Conservation (phyloP, 2,113 vertebrate species). For the Sander lucioperca region DNA sequence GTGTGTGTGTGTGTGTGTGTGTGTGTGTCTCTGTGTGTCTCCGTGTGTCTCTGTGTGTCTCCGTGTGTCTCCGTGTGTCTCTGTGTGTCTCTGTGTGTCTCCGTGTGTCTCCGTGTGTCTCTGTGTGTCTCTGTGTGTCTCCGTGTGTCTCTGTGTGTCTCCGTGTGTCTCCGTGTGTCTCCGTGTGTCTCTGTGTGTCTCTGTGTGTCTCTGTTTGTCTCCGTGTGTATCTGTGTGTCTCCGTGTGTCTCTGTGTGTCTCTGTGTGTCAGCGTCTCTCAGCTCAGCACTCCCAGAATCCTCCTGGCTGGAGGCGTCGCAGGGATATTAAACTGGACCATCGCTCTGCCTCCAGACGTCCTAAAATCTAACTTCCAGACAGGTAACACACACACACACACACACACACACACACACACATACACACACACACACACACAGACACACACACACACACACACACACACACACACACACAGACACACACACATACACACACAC, state of each 20-base stretch:
- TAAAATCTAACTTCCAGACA: conserved; percentile 87
- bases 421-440: no score
- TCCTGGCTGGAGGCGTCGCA: conserved; percentile 81
- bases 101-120: neutral
- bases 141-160: neutral
- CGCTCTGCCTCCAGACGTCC: conserved; percentile 85
- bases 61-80: neutral
- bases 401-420: no score
- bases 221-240: neutral
- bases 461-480: no score
- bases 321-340: conserved; percentile 85
- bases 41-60: no score
- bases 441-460: no score
- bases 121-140: neutral
- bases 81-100: neutral
- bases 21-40: no score
- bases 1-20: neutral
- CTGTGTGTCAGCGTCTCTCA: conserved; percentile 65
- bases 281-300: conserved; percentile 80
- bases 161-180: neutral
- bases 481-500: no score
- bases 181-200: neutral
- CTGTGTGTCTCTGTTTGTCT: neutral
- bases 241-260: neutral
- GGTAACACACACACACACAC: conserved; percentile 41